Conservation (phyloP, 2,888 invertebrate genomes). For the Ennomos erosarius region DNA sequence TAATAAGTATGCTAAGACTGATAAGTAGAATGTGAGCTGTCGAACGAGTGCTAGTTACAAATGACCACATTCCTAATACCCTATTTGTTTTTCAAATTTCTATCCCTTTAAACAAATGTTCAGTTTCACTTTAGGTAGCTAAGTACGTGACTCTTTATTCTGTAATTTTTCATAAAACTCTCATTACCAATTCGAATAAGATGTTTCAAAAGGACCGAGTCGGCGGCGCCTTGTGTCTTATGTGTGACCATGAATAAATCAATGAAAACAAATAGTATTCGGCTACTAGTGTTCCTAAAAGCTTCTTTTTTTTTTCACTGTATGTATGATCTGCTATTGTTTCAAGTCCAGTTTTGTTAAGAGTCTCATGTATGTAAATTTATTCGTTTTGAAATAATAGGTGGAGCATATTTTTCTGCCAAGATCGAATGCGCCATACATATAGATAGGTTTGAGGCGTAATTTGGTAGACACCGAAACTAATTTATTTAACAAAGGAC, state of each 20-base stretch:
- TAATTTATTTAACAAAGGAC: slow-evolving; percentile 86
- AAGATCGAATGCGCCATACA: slow-evolving; percentile 74
- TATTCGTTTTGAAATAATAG: slow-evolving; percentile 76
- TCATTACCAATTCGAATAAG: slow-evolving; percentile 79
- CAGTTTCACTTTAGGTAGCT: slow-evolving; percentile 69
- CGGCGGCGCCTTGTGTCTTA: slow-evolving; percentile 79
- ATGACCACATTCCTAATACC: slow-evolving; percentile 34
- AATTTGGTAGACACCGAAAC: slow-evolving; percentile 86
- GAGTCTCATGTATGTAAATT: slow-evolving; percentile 76
- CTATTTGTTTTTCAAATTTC: slow-evolving; percentile 59
- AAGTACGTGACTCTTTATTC: slow-evolving; percentile 71
- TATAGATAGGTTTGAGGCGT: slow-evolving; percentile 82
- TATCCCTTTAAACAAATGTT: slow-evolving; percentile 60
- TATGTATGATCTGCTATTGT: slow-evolving; percentile 77
- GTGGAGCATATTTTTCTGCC: slow-evolving; percentile 81
- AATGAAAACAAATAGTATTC: slow-evolving; percentile 85
- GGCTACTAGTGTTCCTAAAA: slow-evolving; percentile 81
- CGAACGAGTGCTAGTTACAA: slow-evolving; percentile 22
- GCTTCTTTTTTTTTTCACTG: slow-evolving; percentile 69
- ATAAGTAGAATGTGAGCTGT: background rate
- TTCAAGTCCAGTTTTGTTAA: slow-evolving; percentile 75
- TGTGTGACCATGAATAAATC: slow-evolving; percentile 82
- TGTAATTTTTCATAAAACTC: slow-evolving; percentile 69
- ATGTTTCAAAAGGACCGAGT: slow-evolving; percentile 73
- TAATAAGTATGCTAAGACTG: no score